A percentile compares a stretch with the other conserved stretches of the same genome.
Evolutionary conservation across 2,113 vertebrate species (phyloP).

Genomic region (Leptodactylus fuscus): DNA sequence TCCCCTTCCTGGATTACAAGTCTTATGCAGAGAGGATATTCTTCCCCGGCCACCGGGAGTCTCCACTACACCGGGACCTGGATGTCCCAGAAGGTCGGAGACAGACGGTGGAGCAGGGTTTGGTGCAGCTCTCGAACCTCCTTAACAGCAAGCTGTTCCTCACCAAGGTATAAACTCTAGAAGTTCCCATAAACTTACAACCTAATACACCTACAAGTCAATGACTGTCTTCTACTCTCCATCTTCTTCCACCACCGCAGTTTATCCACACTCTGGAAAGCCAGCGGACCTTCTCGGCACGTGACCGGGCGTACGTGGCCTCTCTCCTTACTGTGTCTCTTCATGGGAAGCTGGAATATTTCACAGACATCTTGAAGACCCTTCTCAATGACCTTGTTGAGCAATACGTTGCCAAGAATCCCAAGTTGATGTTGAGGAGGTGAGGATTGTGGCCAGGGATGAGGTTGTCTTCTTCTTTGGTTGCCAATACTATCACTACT

Average conservation of each 20-base stretch:
- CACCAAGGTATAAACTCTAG: slow-evolving; percentile 83
- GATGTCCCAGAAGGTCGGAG: slow-evolving; percentile 92
- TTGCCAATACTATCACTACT: not conserved
- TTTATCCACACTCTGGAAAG: slow-evolving; percentile 97
- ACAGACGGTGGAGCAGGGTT: slow-evolving; percentile 94
- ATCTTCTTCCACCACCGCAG: slow-evolving; percentile 63
- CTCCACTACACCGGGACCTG: slow-evolving; percentile 88
- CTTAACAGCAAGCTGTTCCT: slow-evolving; percentile 99
- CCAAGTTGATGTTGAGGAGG: slow-evolving; percentile 97
- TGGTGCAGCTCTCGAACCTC: slow-evolving; percentile 95
- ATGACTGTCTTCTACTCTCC: not conserved
- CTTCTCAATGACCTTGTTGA: slow-evolving; percentile 94
- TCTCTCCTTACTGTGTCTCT: slow-evolving; percentile 92
- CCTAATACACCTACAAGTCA: not conserved
- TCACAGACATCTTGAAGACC: slow-evolving; percentile 96
- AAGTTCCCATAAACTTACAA: not conserved
- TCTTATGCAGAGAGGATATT: slow-evolving; percentile 95
- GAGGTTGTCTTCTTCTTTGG: not conserved
- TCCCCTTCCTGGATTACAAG: slow-evolving; percentile 96
- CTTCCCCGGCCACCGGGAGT: slow-evolving; percentile 94
- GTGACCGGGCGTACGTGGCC: slow-evolving; percentile 93
- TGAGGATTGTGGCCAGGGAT: not conserved
- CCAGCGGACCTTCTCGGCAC: slow-evolving; percentile 92
- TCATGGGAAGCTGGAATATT: slow-evolving; percentile 96
- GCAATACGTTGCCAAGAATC: slow-evolving; percentile 97